Base-by-base conservation (phyloP, 2,888 invertebrate genomes). In the Caenorhabditis virilis region DNA sequence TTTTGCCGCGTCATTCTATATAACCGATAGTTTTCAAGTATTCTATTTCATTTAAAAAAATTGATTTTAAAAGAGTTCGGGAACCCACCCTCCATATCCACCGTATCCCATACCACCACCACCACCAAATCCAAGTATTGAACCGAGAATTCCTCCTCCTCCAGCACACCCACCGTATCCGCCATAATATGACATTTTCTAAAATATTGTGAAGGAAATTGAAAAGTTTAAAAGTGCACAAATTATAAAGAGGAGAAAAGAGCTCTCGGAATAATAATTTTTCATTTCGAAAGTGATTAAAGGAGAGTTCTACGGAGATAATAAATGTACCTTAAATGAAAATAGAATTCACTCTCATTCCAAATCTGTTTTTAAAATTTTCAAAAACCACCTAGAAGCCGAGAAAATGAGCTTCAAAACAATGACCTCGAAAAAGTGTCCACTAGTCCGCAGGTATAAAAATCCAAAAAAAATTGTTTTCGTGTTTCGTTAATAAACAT, bases 121-220 rank as follows among this genome's bases (percentile, higher is more conserved):
- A 25, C 65, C 70, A 33, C 59, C 64, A 43, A 68, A 43, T 30
- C 70, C 70, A n/a, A 71, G 57, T 27, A 67, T 46, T 13, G 47
- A 39, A 11, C 64, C 60, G 1, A 71, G 56, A 2, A 61, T 57
- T 36, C 69, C 64, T 15, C 59, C 60, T 25, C 54, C 48, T n/a
- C 73, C 62, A 15, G 61, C 62, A 36, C 57, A 59, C 11, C 50
- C 54, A 55, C 63, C 61, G 43, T 58, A 64, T 15, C 69, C 69
- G 26, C 69, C 69, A 43, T 68, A 68, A 23, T 63, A 63, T 0
- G 63, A 63, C 63, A 63, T 63, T 38, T 27, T 47, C 23, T 25
- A 30, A 30, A 30, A 9, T 9, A 30, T 6, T 30, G 6, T 30
- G 6, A 30, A 9, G 30, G 30, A 30, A 30, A 30, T 30, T 30